These are phyloP conservation scores for Schizaphis graminum DNA, from an alignment of 2,888 invertebrate species.

Conservation along the genomic window DNA sequence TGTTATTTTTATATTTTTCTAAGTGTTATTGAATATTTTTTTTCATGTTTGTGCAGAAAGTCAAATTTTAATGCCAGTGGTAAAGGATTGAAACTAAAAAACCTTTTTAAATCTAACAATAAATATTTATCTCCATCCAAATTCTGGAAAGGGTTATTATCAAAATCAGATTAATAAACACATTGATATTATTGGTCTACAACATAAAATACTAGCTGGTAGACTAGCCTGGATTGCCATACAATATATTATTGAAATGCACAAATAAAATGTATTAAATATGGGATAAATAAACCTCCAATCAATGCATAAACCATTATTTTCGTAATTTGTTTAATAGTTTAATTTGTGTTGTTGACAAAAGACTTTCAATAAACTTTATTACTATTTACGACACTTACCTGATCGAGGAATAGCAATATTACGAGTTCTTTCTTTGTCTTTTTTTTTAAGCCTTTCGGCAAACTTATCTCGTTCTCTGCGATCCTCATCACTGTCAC, in stretches of 20 bases:
- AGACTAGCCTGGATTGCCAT: neutral
- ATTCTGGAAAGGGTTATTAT: neutral
- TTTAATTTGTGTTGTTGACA: neutral
- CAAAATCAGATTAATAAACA: neutral
- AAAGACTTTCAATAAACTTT: neutral
- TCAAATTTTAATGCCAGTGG: neutral
- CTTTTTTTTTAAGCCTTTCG: conserved; percentile 86
- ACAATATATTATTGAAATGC: neutral
- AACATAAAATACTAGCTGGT: too few species aligned
- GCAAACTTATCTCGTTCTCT: conserved; percentile 96
- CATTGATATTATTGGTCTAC: neutral
- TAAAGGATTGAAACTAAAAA: neutral
- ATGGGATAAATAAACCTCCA: neutral
- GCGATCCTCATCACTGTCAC: conserved; percentile 81
- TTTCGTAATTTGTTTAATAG: neutral
- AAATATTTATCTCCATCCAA: neutral
- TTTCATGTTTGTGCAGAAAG: neutral
- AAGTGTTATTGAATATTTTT: neutral
- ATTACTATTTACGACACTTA: conserved; percentile 21
- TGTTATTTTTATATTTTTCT: neutral
- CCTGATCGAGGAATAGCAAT: conserved; percentile 74
- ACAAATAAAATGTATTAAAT: neutral
- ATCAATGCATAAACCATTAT: neutral
- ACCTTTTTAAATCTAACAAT: neutral
- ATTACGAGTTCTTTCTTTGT: conserved; percentile 89